These are phyloP conservation scores for Hypsopygia costalis DNA, from an alignment of 2,888 invertebrate species.

Conservation along the genomic window DNA sequence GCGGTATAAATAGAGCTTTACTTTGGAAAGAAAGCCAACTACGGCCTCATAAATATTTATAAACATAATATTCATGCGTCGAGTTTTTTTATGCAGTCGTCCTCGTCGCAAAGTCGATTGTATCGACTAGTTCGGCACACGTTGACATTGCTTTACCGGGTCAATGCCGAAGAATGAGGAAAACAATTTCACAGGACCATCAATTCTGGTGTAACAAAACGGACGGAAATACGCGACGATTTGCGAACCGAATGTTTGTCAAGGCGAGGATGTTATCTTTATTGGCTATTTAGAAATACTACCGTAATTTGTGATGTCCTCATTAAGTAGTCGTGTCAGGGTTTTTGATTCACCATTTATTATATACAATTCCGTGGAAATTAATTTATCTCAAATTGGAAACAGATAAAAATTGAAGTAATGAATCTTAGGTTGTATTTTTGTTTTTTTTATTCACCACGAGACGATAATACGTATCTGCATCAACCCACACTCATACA, in stretches of 20 bases:
- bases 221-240: conserved; percentile 39
- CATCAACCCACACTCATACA: too few species aligned
- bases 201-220: conserved; percentile 27
- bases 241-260: conserved; percentile 28
- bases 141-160: conserved; percentile 59
- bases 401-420: too few species aligned
- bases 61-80: conserved; percentile 5
- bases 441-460: too few species aligned
- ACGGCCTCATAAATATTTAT: conserved; percentile 40
- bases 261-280: conserved; percentile 19
- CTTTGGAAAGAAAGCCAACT: conserved; percentile 17
- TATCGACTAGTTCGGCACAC: conserved; percentile 19
- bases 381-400: too few species aligned
- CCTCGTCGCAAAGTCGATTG: conserved; percentile 39
- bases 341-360: too few species aligned
- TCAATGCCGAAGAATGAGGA: conserved; percentile 56
- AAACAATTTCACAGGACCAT: conserved; percentile 52
- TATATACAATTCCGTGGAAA: too few species aligned
- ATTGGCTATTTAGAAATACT: neutral
- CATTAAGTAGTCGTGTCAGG: too few species aligned
- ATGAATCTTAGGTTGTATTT: too few species aligned
- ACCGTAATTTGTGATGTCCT: too few species aligned
- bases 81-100: conserved; percentile 32
- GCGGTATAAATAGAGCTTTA: too few species aligned
- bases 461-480: too few species aligned